Evolutionary conservation across 2,888 invertebrate species (phyloP), one percentile per base, ranked within the genome.

Genomic region (Pteria penguin): DNA sequence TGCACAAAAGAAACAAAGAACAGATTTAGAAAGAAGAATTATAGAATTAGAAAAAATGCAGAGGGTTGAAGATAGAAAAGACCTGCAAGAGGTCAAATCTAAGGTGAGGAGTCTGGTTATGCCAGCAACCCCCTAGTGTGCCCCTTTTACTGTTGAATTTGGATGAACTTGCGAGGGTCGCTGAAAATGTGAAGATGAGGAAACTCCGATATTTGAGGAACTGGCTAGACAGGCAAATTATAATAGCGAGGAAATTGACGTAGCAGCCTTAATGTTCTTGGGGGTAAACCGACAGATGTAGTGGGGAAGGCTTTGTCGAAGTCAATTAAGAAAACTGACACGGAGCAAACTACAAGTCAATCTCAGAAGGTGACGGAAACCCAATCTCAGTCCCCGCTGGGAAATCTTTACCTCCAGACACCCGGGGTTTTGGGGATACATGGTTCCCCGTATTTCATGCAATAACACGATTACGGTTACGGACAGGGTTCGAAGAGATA

Each of bases 71-170:
- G 8, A 5, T 18, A 18, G 26, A 11, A 58, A 58, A 5, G 58
- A 58, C 4, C 4, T 58, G 5, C 26, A 26, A n/a, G 58, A 58
- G 14, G n/a, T n/a, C n/a, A n/a, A n/a, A n/a, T n/a, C n/a, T n/a
- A 58, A 58, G 24, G 58, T 58, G 58, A 58, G 58, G 58, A 58
- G 58, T 58, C 29, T 58, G 4, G 58, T 29, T 58, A 11, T 58
- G 18, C 58, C 26, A 18, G n/a, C 1, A 24, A 58, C n/a, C 26
- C n/a, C 24, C 58, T 18, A 58, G 4, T 24, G 58, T 29, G n/a
- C 58, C 58, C 18, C 58, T 58, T 24, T 29, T 58, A 14, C 58
- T 58, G 14, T 24, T 58, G 4, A 22, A 24, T 58, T 24, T 58
- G 8, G 26, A 58, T 18, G 58, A 58, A 24, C 29, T 58, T 11